Evolutionary conservation across 2,797 vertebrate species (phyloP).

Genomic region (Cichlasoma orientale): DNA sequence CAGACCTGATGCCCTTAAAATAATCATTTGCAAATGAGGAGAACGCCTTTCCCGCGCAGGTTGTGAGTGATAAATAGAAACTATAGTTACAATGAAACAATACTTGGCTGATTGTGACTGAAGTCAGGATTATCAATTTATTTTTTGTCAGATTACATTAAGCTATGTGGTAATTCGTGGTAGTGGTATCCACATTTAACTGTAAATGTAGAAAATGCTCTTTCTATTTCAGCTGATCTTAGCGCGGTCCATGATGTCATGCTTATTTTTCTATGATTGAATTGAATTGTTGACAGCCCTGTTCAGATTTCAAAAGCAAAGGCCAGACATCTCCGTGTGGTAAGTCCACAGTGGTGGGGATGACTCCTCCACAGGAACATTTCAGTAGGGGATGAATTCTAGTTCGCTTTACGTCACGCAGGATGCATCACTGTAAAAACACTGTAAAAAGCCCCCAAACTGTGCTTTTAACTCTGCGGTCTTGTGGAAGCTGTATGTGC

Average conservation of each 20-base stretch:
- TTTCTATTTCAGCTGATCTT: constrained; percentile 33
- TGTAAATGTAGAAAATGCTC: neutral
- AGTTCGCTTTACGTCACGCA: constrained; percentile 31
- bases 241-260: constrained; percentile 3
- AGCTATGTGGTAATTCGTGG: neutral
- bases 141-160: neutral
- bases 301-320: constrained; percentile 41
- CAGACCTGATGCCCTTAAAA: constrained; percentile 51
- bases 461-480: constrained; percentile 50
- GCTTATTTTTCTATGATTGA: constrained; percentile 38
- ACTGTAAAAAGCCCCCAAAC: constrained; percentile 1
- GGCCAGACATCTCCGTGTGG: constrained; percentile 35
- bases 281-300: constrained; percentile 14
- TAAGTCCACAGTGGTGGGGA: constrained; percentile 47
- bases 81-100: constrained; percentile 2
- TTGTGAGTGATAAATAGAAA: constrained; percentile 10
- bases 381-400: constrained; percentile 24
- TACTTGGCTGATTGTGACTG: neutral
- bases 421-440: constrained; percentile 21
- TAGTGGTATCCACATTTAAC: neutral
- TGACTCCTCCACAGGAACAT: constrained; percentile 45
- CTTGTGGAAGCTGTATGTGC: neutral
- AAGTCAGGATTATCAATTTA: constrained; percentile 3
- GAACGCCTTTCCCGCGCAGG: constrained; percentile 35
- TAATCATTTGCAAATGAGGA: constrained; percentile 60